phyloP scores from a whole-genome alignment of 2,113 vertebrate species.

The Melanerpes aurifrons region DNA sequence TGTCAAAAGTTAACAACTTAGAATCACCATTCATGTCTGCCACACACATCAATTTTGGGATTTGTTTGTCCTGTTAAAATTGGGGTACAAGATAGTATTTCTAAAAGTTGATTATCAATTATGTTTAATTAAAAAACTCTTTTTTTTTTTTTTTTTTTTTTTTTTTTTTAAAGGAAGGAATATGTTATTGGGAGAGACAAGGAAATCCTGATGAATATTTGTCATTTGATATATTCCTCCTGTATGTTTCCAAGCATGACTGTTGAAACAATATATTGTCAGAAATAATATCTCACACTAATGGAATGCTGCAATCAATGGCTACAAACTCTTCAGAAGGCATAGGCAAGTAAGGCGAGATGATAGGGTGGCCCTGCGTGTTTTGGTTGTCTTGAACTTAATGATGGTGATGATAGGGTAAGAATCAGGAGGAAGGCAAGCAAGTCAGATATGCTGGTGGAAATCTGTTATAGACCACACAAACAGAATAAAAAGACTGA shows the following conservation, averaged over 20 bases:
- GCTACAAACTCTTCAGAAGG: no score
- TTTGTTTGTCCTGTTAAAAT: neutral
- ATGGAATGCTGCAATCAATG: no score
- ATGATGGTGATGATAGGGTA: no score
- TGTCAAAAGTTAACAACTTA: slow-evolving; percentile 1
- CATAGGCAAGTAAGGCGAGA: no score
- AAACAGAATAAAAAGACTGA: no score
- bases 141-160: neutral
- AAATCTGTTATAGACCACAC: no score
- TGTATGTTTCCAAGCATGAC: neutral
- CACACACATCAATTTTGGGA: accelerated
- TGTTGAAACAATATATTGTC: neutral
- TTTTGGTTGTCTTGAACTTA: no score
- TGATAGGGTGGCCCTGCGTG: no score
- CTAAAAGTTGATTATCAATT: neutral
- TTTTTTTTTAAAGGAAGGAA: neutral
- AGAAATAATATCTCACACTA: neutral
- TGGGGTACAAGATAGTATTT: neutral
- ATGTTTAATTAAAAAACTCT: neutral
- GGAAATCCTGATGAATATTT: neutral
- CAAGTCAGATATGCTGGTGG: no score
- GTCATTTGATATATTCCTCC: neutral
- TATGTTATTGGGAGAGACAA: neutral
- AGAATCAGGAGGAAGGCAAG: no score
- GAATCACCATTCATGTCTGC: neutral